Percentiles rank a stretch among this genome's conserved stretches.
These are phyloP conservation scores for Tadarida brasiliensis DNA, from an alignment of 2,797 vertebrate species.

Conservation along the genomic window DNA sequence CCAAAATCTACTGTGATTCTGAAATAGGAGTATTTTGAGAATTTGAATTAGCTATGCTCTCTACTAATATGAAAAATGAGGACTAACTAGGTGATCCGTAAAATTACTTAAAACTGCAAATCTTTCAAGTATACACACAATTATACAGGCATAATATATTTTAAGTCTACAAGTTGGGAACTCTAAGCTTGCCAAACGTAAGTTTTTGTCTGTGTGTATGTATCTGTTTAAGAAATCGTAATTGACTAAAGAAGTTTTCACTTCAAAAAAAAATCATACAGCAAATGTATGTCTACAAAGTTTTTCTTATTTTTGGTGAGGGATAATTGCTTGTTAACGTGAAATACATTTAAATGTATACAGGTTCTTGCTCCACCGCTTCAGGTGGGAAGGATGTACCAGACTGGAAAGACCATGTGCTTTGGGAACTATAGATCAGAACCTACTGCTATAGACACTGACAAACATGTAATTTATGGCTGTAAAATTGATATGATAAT, in stretches of 20 bases:
- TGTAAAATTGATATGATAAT: background rate
- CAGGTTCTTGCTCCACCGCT: background rate
- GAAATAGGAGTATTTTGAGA: background rate
- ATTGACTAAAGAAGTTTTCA: background rate
- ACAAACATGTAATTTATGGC: background rate
- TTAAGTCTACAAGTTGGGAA: background rate
- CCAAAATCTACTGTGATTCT: background rate
- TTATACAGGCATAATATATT: background rate
- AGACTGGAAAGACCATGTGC: background rate
- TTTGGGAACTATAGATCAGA: background rate
- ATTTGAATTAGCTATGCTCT: background rate
- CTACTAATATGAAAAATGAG: background rate
- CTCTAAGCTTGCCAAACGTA: background rate
- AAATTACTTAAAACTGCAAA: background rate
- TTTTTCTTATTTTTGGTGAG: background rate
- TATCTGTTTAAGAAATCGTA: background rate
- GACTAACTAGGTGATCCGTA: background rate
- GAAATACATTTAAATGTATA: background rate
- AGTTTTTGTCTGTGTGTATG: background rate
- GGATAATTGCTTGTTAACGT: background rate
- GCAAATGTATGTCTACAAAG: background rate
- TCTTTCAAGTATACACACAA: background rate
- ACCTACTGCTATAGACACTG: background rate
- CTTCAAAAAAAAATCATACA: background rate
- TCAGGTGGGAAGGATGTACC: background rate